Conservation (phyloP, 2,797 vertebrate genomes). For the Liparis tanakae region DNA sequence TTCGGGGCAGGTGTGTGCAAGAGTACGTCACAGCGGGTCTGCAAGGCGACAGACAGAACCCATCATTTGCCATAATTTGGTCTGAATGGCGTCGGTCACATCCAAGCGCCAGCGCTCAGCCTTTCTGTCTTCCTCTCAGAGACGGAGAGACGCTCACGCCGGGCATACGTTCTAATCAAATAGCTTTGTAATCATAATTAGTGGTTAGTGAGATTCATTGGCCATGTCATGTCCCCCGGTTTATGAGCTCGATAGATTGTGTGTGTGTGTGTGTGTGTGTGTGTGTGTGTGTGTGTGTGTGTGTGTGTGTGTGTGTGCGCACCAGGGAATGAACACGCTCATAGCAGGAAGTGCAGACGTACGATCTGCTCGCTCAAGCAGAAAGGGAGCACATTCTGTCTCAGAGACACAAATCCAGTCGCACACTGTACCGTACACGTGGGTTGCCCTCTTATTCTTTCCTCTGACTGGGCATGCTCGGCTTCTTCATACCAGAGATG, state of each 20-base stretch:
- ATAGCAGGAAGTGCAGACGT: slow-evolving; percentile 37
- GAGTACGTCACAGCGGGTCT: slow-evolving; percentile 21
- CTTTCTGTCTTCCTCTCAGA: slow-evolving; percentile 36
- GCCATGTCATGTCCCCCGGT: slow-evolving; percentile 54
- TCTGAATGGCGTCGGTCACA: slow-evolving; percentile 46
- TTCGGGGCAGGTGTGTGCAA: slow-evolving; percentile 37
- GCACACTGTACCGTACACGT: slow-evolving; percentile 5
- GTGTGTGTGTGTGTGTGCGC: slow-evolving; percentile 25
- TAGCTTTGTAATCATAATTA: slow-evolving; percentile 66
- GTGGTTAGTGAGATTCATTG: slow-evolving; percentile 60
- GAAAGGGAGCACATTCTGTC: slow-evolving; percentile 5
- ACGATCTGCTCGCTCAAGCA: slow-evolving; percentile 39
- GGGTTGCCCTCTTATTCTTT: slow-evolving; percentile 19
- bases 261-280: slow-evolving; percentile 40
- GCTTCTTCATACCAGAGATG: slow-evolving; percentile 27
- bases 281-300: neutral
- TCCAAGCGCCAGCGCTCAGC: slow-evolving; percentile 10
- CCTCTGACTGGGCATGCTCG: slow-evolving; percentile 7
- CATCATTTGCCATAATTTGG: slow-evolving; percentile 55
- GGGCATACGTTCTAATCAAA: slow-evolving; percentile 58
- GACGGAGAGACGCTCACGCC: slow-evolving; percentile 32
- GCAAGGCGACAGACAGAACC: slow-evolving; percentile 40
- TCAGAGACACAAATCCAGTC: slow-evolving; percentile 6
- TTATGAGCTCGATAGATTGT: slow-evolving; percentile 58
- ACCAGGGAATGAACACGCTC: slow-evolving; percentile 21